Evolutionary conservation across 2,113 vertebrate genomes (phyloP), one percentile per base, ranked within the genome.

Genomic region (Oryzias melastigma): DNA sequence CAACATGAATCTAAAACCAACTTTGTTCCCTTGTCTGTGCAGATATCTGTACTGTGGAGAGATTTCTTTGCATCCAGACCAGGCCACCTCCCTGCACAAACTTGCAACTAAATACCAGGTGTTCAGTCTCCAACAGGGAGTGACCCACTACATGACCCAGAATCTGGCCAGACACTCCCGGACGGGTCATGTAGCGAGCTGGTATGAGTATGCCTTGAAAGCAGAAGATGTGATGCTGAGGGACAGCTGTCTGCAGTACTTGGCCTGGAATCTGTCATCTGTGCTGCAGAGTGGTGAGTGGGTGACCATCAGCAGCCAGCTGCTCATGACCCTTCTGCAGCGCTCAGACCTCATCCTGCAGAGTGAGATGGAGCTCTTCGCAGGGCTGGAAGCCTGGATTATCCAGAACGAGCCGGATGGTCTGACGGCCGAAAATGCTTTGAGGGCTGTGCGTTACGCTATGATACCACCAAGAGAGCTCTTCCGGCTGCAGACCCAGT

Each of bases 1-100:
- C 35, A 12, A 8, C 35, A 35, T 35, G 35, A 35, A 35, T 3
- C 35, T 35, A 35, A 35, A 35, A 35, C 35, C 48, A 4, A 2
- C 14, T 35, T 19, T 50, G 22, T 50, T 7, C 48, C 35, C 68
- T 12, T 53, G 29, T 76, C 18, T 47, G 27, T 70, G 57, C 86
- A 98, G 96, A 91, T 99, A 99, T 81, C 87, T 99, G 68, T 99
- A 98, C 75, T 96, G 95, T 1, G 96, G 96, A 0, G 95, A 98
- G 44, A 82, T 98, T 22, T 91, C 92, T 1, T 65, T 98, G 69
- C 89, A 89, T 65, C 85, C 97, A 85, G 92, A 93, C 17, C 95
- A 98, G 71, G 95, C 94, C 75, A 93, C 91, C 14, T 90, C 95
- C 7, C 68, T 99, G 48, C 96, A 98, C 77, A 90, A 91, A 62